Percentiles rank a stretch among this genome's conserved stretches.
Conservation (phyloP, 1,140 invertebrate genomes). For the Bombus affinis region DNA sequence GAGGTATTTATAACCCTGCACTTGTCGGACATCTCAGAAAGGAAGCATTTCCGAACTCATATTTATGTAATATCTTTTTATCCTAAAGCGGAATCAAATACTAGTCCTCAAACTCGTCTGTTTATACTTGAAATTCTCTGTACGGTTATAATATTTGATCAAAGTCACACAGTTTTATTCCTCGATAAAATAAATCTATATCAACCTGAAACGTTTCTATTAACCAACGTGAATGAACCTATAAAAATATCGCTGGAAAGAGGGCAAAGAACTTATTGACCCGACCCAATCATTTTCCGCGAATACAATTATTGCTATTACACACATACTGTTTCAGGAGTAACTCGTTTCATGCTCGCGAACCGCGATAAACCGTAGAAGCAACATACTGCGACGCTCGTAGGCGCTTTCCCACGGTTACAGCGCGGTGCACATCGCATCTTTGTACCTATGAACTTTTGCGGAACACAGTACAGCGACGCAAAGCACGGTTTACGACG, state of each 20-base stretch:
- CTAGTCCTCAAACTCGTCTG: background rate
- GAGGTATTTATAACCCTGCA: background rate
- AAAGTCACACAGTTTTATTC: background rate
- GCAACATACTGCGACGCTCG: background rate
- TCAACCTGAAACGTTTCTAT: background rate
- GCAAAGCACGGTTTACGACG: slow-evolving; percentile 29
- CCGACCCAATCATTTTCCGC: background rate
- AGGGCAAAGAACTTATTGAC: background rate
- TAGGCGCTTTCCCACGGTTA: slow-evolving; percentile 40
- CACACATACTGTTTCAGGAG: background rate
- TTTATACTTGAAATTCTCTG: background rate
- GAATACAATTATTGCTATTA: slow-evolving; percentile 12
- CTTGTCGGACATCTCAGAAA: background rate
- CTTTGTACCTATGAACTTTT: slow-evolving; percentile 50
- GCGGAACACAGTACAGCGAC: slow-evolving; percentile 25
- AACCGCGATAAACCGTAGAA: slow-evolving; percentile 17
- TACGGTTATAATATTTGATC: background rate
- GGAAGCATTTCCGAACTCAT: background rate
- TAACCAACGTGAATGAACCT: background rate
- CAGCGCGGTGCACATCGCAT: slow-evolving; percentile 19
- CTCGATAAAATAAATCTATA: background rate
- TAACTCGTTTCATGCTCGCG: background rate
- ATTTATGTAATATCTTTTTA: background rate
- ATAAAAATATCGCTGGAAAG: background rate
- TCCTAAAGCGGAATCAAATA: background rate